phyloP scores from a whole-genome alignment of 2,113 vertebrate species.

The Macroglossus sobrinus region DNA sequence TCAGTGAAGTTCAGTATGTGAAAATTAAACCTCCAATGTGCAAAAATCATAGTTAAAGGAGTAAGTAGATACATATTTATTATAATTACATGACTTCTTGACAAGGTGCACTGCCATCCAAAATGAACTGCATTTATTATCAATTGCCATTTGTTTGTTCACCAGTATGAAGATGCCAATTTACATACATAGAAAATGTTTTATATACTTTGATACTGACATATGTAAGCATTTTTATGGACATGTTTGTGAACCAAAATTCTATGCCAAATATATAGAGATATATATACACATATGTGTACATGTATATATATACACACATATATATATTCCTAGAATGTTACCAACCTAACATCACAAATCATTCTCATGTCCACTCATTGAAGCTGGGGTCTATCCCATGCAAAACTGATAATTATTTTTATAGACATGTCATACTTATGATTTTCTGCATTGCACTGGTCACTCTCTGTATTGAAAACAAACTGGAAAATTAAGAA shows the following conservation, averaged over 20 bases:
- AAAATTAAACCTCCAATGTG: slow-evolving; percentile 66
- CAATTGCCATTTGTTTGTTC: slow-evolving; percentile 63
- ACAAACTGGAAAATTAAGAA: background rate
- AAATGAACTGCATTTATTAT: slow-evolving; percentile 30
- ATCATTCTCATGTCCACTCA: background rate
- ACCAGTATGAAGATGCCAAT: slow-evolving; percentile 60
- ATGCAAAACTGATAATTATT: background rate
- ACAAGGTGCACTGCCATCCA: slow-evolving; percentile 61
- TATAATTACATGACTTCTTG: slow-evolving; percentile 74
- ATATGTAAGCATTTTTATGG: slow-evolving; percentile 40
- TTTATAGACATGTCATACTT: slow-evolving; percentile 25
- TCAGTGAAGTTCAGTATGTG: slow-evolving; percentile 9
- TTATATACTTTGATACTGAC: slow-evolving; percentile 72
- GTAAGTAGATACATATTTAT: slow-evolving; percentile 70
- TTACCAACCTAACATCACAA: background rate
- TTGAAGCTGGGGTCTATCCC: background rate
- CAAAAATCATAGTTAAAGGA: slow-evolving; percentile 70
- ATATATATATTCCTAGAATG: slow-evolving; percentile 48
- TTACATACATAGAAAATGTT: slow-evolving; percentile 74
- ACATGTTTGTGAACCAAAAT: slow-evolving; percentile 48
- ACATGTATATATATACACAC: slow-evolving; percentile 4
- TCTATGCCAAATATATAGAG: slow-evolving; percentile 43
- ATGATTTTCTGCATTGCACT: background rate
- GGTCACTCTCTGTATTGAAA: background rate
- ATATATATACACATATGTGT: slow-evolving; percentile 15